Percentiles rank a stretch among this genome's conserved stretches.
phyloP scores from a whole-genome alignment of 2,888 invertebrate species.

The Hydroisotoma schaefferi region DNA sequence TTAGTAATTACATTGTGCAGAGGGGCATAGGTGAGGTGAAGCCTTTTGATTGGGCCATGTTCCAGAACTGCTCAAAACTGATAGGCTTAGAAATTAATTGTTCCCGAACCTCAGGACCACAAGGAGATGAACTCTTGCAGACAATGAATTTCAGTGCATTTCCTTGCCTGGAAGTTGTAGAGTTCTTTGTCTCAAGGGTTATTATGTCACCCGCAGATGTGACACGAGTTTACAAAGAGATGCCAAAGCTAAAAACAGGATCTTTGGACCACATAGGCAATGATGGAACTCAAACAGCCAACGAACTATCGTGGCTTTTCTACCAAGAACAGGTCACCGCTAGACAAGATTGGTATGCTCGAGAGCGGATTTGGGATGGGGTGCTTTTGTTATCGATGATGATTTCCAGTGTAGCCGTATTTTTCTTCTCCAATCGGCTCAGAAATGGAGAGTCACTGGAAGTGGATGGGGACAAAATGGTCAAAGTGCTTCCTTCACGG shows the following conservation, averaged over 20 bases:
- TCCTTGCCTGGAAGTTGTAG: conserved; percentile 22
- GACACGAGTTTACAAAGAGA: conserved; percentile 24
- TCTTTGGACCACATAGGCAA: conserved; percentile 28
- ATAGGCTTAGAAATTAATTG: conserved; percentile 17
- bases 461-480: too few relatives aligned
- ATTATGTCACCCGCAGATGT: conserved; percentile 24
- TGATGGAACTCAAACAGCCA: conserved; percentile 21
- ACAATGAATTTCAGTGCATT: conserved; percentile 20
- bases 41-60: conserved; percentile 28
- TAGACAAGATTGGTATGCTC: not conserved
- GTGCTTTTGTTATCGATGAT: not conserved
- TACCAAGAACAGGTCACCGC: not conserved
- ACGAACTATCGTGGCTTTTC: not conserved
- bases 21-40: conserved; percentile 5
- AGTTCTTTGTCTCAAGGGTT: conserved; percentile 25
- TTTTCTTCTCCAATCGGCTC: too few relatives aligned
- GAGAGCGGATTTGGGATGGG: conserved; percentile 1
- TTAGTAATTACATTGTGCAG: conserved; percentile 15
- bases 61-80: conserved; percentile 9
- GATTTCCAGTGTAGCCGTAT: not conserved
- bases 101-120: conserved; percentile 9
- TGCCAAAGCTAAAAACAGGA: conserved; percentile 21
- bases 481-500: too few relatives aligned
- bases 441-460: too few relatives aligned
- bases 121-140: conserved; percentile 15